These are phyloP conservation scores for Pagrus major DNA, from an alignment of 2,113 vertebrate genomes.

Conservation along the genomic window DNA sequence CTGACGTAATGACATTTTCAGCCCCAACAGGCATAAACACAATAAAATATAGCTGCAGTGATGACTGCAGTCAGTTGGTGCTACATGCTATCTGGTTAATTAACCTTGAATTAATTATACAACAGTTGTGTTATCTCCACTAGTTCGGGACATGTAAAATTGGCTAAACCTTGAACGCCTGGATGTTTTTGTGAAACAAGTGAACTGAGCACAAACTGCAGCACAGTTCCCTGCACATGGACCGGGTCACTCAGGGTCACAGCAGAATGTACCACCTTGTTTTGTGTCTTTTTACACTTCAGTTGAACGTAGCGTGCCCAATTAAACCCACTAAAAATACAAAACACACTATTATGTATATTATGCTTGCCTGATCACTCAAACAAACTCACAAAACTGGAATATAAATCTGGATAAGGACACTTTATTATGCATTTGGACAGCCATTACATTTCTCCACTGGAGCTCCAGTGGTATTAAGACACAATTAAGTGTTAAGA, in stretches of 20 bases:
- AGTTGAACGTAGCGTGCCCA: background rate
- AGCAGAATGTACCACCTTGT: background rate
- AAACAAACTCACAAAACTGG: background rate
- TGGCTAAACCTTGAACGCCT: too few species aligned
- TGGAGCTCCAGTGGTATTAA: background rate
- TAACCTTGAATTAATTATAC: background rate
- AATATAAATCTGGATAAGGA: background rate
- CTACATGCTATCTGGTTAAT: constrained; percentile 1
- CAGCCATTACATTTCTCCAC: background rate
- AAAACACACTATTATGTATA: background rate
- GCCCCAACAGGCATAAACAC: background rate
- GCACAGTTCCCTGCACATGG: background rate
- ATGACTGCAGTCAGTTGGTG: background rate
- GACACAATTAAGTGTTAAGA: background rate
- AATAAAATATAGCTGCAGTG: background rate
- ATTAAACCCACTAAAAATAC: background rate
- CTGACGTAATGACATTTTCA: background rate
- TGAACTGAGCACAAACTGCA: too few species aligned
- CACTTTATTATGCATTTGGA: background rate
- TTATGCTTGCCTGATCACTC: background rate
- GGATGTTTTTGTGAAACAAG: too few species aligned
- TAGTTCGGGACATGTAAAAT: background rate
- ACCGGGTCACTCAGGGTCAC: background rate
- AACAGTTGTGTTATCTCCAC: background rate
- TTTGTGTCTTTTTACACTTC: background rate